These are phyloP conservation scores for Raphicerus campestris DNA, from an alignment of 2,113 vertebrate species.

Conservation along the genomic window DNA sequence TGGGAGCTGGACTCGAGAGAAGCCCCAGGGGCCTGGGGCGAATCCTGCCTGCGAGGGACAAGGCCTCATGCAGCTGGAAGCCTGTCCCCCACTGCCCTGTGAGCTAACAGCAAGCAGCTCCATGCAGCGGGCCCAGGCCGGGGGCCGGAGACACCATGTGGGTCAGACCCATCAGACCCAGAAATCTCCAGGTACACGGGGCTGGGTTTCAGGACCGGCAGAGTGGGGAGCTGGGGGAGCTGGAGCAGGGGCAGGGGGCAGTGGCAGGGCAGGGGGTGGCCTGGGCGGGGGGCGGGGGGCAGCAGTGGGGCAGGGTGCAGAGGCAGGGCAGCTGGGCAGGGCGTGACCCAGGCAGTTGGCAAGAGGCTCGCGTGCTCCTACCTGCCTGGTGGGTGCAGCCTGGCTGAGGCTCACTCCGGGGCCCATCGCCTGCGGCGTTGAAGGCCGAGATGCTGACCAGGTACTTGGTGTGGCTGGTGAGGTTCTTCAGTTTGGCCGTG, in stretches of 20 bases:
- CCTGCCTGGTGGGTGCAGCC: constrained; percentile 91
- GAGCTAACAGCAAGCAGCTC: fast-evolving
- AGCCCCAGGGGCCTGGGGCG: fast-evolving
- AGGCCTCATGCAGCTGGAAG: neutral
- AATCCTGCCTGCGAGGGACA: fast-evolving
- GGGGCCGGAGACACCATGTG: fast-evolving
- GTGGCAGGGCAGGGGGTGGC: too few relatives aligned
- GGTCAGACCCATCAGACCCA: fast-evolving
- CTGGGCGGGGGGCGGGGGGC: too few relatives aligned
- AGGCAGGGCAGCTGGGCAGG: fast-evolving
- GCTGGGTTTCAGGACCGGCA: neutral
- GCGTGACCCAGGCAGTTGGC: neutral
- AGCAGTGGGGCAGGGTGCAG: fast-evolving
- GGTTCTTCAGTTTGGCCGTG: constrained; percentile 85
- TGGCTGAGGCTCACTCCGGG: constrained; percentile 86
- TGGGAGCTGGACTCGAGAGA: neutral
- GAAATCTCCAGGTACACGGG: too few relatives aligned
- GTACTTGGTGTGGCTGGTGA: constrained; percentile 92
- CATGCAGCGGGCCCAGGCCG: fast-evolving
- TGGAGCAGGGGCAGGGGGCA: too few relatives aligned
- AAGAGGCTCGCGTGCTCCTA: constrained; percentile 29
- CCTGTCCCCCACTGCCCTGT: fast-evolving
- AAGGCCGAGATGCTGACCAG: constrained; percentile 91
- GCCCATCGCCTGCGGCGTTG: constrained; percentile 93
- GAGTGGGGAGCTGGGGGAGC: neutral